Conservation (phyloP, 1,140 invertebrate species). For the Pantala flavescens region DNA sequence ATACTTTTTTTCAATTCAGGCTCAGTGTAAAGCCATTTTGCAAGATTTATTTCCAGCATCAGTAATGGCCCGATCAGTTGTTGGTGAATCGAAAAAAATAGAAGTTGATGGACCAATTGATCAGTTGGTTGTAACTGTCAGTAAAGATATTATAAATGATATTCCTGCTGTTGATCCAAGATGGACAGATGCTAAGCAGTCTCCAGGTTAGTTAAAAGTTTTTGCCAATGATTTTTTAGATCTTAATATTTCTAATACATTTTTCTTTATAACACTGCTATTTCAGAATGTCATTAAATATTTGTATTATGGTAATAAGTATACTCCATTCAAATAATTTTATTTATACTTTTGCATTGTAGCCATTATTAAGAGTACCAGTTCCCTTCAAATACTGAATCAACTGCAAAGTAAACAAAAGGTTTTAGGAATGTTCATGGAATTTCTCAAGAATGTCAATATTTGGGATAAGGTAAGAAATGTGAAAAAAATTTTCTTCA, state of each 20-base stretch:
- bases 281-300: neutral
- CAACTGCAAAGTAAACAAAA: slow-evolving; percentile 79
- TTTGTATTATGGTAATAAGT: neutral
- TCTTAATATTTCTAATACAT: too few relatives aligned
- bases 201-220: slow-evolving; percentile 3
- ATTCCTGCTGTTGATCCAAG: slow-evolving; percentile 78
- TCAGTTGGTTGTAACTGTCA: slow-evolving; percentile 56
- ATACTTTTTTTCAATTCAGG: slow-evolving; percentile 29
- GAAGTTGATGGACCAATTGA: slow-evolving; percentile 52
- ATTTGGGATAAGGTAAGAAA: slow-evolving; percentile 56
- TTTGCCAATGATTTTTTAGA: neutral
- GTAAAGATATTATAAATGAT: slow-evolving; percentile 74
- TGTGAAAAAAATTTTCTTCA: too few relatives aligned
- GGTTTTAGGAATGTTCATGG: slow-evolving; percentile 58
- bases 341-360: neutral
- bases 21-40: slow-evolving; percentile 54
- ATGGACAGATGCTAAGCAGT: slow-evolving; percentile 44
- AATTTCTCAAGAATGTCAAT: slow-evolving; percentile 64
- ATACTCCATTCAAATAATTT: neutral
- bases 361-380: neutral
- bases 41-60: slow-evolving; percentile 51
- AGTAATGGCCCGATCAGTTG: slow-evolving; percentile 33
- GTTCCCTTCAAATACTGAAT: slow-evolving; percentile 67
- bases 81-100: slow-evolving; percentile 21
- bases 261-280: too few relatives aligned